Percentiles rank a stretch among this genome's conserved stretches.
Evolutionary conservation across 2,113 vertebrate genomes (phyloP).

Genomic region (Neofelis nebulosa): DNA sequence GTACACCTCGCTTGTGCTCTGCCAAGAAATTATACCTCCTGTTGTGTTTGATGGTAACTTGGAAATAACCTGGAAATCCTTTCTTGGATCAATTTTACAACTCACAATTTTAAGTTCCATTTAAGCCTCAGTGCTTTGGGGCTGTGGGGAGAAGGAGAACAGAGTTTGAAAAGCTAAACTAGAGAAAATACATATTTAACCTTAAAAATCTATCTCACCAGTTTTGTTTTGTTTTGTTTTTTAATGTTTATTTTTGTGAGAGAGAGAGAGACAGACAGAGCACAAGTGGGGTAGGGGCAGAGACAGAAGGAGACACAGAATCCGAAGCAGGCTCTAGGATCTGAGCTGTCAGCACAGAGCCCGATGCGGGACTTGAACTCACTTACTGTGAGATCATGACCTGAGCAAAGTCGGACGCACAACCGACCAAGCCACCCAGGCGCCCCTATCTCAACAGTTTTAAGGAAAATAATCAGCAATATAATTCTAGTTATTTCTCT

Average conservation of each 20-base stretch:
- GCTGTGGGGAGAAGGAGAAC: rapidly evolving
- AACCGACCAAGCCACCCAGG: too few relatives aligned
- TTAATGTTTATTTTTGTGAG: too few relatives aligned
- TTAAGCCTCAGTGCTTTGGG: background rate
- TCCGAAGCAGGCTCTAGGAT: too few relatives aligned
- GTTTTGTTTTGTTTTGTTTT: background rate
- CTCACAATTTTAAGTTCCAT: background rate
- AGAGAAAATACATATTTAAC: background rate
- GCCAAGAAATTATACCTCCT: background rate
- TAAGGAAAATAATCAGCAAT: background rate
- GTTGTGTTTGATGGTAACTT: background rate
- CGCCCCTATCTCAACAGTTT: background rate
- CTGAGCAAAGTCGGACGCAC: too few relatives aligned
- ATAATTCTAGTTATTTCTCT: background rate
- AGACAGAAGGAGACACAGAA: too few relatives aligned
- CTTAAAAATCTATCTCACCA: background rate
- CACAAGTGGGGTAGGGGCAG: too few relatives aligned
- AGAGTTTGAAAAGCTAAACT: background rate
- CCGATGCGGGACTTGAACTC: too few relatives aligned
- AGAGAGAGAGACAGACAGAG: too few relatives aligned
- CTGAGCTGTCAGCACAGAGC: too few relatives aligned
- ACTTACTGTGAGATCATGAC: too few relatives aligned
- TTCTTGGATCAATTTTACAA: background rate
- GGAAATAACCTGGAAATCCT: background rate
- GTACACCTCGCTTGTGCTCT: background rate